Conservation (phyloP, 1,140 invertebrate genomes). For the Conopomorpha cramerella region DNA sequence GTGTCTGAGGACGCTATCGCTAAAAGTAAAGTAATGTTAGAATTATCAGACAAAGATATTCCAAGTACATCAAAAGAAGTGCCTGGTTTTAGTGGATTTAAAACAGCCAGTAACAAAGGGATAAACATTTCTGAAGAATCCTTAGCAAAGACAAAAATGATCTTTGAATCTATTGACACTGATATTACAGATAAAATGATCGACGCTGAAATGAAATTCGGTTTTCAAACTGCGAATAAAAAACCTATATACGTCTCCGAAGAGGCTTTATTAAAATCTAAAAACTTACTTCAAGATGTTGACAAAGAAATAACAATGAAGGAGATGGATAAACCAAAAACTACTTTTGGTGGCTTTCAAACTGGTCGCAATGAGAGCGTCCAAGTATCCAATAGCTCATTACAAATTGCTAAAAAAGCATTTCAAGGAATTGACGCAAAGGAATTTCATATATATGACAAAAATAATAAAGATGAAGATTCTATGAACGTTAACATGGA, state of each 20-base stretch:
- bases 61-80: neutral
- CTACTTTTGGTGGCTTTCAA: no score
- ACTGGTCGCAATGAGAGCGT: no score
- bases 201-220: neutral
- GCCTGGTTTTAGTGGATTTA: conserved; percentile 12
- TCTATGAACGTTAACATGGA: conserved; percentile 5
- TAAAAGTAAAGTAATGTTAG: conserved; percentile 27
- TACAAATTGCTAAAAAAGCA: no score
- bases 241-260: conserved; percentile 25
- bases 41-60: neutral
- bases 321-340: neutral
- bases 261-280: conserved; percentile 22
- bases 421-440: neutral
- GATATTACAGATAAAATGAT: no score
- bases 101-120: conserved; percentile 20
- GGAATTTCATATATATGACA: neutral
- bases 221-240: conserved; percentile 13
- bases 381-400: no score
- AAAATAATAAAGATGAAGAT: conserved; percentile 6
- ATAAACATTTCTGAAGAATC: conserved; percentile 19
- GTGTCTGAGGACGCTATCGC: conserved; percentile 33
- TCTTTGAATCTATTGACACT: conserved; percentile 14
- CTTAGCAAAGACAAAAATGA: conserved; percentile 14
- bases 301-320: conserved; percentile 3
- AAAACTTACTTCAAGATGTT: conserved; percentile 14